These are phyloP conservation scores for Typhlichthys eigenmanni DNA, from an alignment of 2,797 vertebrate genomes.

Conservation along the genomic window DNA sequence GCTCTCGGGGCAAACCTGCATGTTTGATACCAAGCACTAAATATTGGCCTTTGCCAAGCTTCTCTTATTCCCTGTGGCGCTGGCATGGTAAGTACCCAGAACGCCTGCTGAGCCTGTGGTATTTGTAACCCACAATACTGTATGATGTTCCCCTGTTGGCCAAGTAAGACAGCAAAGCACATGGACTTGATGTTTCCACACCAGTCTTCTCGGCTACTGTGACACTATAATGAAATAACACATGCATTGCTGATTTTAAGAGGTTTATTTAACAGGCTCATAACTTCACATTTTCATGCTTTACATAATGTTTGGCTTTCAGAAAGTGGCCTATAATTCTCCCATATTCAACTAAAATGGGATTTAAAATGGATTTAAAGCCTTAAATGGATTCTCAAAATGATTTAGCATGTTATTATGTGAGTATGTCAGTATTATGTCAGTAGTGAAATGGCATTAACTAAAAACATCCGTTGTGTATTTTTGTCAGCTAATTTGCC, in stretches of 20 bases:
- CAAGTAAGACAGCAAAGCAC: slow-evolving; percentile 32
- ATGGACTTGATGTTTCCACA: slow-evolving; percentile 38
- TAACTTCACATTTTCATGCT: slow-evolving; percentile 57
- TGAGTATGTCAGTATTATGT: not conserved
- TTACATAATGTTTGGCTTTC: slow-evolving; percentile 10
- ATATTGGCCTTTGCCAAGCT: slow-evolving; percentile 68
- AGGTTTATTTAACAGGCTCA: slow-evolving; percentile 49
- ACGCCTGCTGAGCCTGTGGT: slow-evolving; percentile 73
- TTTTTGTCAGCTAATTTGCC: slow-evolving; percentile 17
- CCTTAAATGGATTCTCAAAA: not conserved
- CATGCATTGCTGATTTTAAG: slow-evolving; percentile 8
- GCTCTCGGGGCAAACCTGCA: slow-evolving; percentile 72
- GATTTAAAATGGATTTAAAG: slow-evolving; percentile 16
- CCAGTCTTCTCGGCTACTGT: slow-evolving; percentile 34
- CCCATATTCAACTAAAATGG: not conserved
- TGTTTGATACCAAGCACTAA: slow-evolving; percentile 63
- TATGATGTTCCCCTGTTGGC: slow-evolving; percentile 65
- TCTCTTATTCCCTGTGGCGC: slow-evolving; percentile 68
- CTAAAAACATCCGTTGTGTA: slow-evolving; percentile 1
- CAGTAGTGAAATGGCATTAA: not conserved
- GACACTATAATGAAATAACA: too few species aligned
- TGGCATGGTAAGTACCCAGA: slow-evolving; percentile 66
- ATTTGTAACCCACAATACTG: slow-evolving; percentile 57
- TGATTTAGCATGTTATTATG: not conserved
- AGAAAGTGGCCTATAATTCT: too few species aligned